These are phyloP conservation scores for Thomomys bottae DNA, from an alignment of 2,113 vertebrate species.

Conservation along the genomic window DNA sequence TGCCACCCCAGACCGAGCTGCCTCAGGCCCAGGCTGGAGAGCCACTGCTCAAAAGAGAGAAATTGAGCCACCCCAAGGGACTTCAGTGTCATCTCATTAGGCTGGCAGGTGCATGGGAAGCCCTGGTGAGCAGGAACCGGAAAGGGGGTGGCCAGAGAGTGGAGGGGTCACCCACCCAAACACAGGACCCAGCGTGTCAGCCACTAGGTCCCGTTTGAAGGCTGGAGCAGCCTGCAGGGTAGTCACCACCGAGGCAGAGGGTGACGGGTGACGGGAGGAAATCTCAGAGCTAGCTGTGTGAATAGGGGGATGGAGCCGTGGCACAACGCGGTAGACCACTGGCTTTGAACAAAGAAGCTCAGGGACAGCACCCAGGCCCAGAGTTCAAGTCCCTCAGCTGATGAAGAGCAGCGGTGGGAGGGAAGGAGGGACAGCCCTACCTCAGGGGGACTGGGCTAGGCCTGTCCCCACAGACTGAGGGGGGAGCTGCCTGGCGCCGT, in stretches of 20 bases:
- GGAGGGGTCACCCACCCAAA: background rate
- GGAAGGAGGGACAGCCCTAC: too few relatives aligned
- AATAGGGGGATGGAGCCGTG: too few relatives aligned
- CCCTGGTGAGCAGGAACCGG: too few relatives aligned
- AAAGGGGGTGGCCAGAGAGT: background rate
- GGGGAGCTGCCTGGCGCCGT: rapidly evolving
- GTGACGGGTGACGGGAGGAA: background rate
- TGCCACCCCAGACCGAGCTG: rapidly evolving
- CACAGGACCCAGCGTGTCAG: rapidly evolving
- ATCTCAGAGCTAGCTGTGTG: background rate
- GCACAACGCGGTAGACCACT: too few relatives aligned
- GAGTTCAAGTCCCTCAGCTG: too few relatives aligned
- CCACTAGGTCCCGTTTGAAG: rapidly evolving
- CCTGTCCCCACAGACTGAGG: too few relatives aligned
- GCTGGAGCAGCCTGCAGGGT: rapidly evolving
- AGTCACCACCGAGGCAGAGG: rapidly evolving
- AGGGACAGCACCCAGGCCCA: too few relatives aligned
- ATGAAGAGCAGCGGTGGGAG: too few relatives aligned
- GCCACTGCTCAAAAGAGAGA: background rate
- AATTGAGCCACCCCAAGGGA: rapidly evolving
- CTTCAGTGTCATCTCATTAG: rapidly evolving
- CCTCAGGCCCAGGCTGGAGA: background rate
- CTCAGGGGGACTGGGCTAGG: too few relatives aligned
- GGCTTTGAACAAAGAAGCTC: too few relatives aligned
- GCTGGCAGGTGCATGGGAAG: too few relatives aligned